These are phyloP conservation scores for Pemphigus obesinymphae DNA, from an alignment of 1,140 invertebrate genomes.

Conservation along the genomic window DNA sequence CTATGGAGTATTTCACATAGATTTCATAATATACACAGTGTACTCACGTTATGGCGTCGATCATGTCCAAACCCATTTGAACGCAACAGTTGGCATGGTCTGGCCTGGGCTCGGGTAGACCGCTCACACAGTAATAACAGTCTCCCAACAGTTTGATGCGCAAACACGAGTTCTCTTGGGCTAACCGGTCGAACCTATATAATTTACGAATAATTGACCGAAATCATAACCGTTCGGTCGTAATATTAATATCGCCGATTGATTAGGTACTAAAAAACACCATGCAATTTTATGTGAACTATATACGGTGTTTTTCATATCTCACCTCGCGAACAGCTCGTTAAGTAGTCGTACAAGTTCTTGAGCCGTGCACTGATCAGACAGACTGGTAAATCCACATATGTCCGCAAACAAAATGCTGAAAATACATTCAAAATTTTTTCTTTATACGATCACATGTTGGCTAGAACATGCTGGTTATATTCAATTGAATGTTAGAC, in stretches of 20 bases:
- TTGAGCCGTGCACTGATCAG: conserved; percentile 92
- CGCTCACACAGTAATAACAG: conserved; percentile 92
- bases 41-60: conserved; percentile 90
- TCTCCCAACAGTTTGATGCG: conserved; percentile 89
- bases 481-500: no score
- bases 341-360: conserved; percentile 90
- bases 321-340: conserved; percentile 86
- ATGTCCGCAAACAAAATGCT: conserved; percentile 98
- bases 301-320: neutral
- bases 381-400: conserved; percentile 92
- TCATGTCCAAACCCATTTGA: conserved; percentile 95
- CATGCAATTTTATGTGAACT: neutral
- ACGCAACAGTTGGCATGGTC: conserved; percentile 92
- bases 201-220: neutral
- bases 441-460: no score
- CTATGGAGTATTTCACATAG: no score
- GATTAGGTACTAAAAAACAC: no score
- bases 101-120: conserved; percentile 77
- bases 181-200: conserved; percentile 82
- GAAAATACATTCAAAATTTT: no score
- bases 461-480: no score
- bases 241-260: no score
- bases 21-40: no score
- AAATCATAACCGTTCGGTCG: neutral
- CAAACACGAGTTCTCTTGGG: conserved; percentile 84